These are phyloP conservation scores for Mellivora capensis DNA, from an alignment of 2,113 vertebrate species.

Conservation along the genomic window DNA sequence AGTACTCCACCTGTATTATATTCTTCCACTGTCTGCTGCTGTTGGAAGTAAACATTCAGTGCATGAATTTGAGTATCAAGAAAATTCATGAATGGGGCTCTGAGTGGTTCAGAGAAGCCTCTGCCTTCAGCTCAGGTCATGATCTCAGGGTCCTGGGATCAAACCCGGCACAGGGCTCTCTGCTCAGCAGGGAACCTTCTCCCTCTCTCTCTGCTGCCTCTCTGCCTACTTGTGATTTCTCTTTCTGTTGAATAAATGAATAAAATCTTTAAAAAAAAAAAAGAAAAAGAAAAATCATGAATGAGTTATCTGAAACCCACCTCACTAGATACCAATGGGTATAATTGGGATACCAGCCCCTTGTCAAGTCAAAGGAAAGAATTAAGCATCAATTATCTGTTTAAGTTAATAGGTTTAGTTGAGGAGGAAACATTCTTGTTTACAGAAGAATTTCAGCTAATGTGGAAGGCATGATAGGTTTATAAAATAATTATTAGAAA, in stretches of 20 bases:
- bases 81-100: not conserved
- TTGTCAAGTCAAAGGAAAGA: slow-evolving; percentile 6
- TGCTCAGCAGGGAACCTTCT: too few species aligned
- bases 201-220: too few species aligned
- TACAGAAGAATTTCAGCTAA: not conserved
- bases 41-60: not conserved
- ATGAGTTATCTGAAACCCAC: not conserved
- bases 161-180: too few species aligned
- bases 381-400: not conserved
- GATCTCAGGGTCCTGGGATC: too few species aligned
- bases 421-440: not conserved
- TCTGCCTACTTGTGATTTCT: too few species aligned
- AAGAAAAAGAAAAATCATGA: not conserved
- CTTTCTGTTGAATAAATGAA: too few species aligned
- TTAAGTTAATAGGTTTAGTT: not conserved
- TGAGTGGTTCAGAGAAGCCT: too few species aligned
- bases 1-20: not conserved
- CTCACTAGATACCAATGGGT: not conserved
- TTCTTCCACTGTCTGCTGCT: not conserved
- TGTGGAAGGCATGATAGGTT: not conserved
- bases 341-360: not conserved
- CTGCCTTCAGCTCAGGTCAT: too few species aligned
- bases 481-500: slow-evolving; percentile 35
- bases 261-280: not conserved
- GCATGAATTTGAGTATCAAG: not conserved